Conservation (phyloP, 2,797 vertebrate species). For the Thalassophryne amazonica region DNA sequence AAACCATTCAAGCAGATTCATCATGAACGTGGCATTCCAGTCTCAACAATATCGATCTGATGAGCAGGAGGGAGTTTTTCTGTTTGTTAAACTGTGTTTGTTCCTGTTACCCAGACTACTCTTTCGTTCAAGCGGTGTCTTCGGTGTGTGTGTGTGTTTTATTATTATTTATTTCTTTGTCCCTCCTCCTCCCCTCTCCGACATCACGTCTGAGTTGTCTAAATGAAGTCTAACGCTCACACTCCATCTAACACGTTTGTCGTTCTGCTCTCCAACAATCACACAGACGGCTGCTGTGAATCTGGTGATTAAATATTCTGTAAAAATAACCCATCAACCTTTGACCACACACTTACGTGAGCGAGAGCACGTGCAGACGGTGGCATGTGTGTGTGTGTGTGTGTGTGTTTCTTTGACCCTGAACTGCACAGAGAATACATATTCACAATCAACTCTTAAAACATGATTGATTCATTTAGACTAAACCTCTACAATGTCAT, state of each 20-base stretch:
- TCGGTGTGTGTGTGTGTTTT: no score
- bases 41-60: conserved; percentile 69
- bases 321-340: conserved; percentile 27
- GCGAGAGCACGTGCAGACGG: conserved; percentile 23
- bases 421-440: conserved; percentile 2
- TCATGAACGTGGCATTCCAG: conserved; percentile 46
- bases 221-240: conserved; percentile 16
- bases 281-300: conserved; percentile 17
- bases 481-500: background rate
- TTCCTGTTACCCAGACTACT: conserved; percentile 9
- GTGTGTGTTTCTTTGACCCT: background rate
- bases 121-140: background rate
- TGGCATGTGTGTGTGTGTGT: background rate
- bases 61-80: conserved; percentile 42
- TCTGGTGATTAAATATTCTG: conserved; percentile 37
- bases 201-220: background rate
- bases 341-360: conserved; percentile 6
- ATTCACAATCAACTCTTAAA: no score
- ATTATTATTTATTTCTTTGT: background rate
- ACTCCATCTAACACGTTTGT: conserved; percentile 7
- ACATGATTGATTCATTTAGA: background rate
- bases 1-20: conserved; percentile 65
- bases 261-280: conserved; percentile 42
- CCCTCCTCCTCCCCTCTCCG: background rate
- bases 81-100: no score